Evolutionary conservation across 2,888 invertebrate genomes (phyloP).

Genomic region (Heteromurus nitidus): DNA sequence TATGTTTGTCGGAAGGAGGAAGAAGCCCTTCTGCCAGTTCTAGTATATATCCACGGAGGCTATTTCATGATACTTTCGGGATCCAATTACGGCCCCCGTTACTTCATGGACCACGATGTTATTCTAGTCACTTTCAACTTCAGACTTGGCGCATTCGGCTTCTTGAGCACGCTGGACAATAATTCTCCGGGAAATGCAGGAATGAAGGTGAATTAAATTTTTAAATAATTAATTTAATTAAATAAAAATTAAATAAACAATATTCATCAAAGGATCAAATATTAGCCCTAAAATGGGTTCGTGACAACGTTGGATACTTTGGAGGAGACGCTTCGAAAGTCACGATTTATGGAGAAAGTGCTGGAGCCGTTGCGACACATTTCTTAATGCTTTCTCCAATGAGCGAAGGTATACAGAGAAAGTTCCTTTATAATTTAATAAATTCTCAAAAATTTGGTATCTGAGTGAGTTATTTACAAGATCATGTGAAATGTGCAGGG

Average conservation of each 20-base stretch:
- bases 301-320: slow-evolving; percentile 18
- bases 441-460: too few species aligned
- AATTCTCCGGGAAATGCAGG: slow-evolving; percentile 54
- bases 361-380: slow-evolving; percentile 12
- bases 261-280: slow-evolving; percentile 33
- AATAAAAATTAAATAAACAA: too few species aligned
- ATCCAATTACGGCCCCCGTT: slow-evolving; percentile 16
- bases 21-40: slow-evolving; percentile 24
- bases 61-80: slow-evolving; percentile 35
- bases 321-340: slow-evolving; percentile 20
- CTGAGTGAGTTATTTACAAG: too few species aligned
- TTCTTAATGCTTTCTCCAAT: slow-evolving; percentile 31
- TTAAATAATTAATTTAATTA: neutral
- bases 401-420: slow-evolving; percentile 32
- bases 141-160: slow-evolving; percentile 37
- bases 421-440: too few species aligned
- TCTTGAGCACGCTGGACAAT: slow-evolving; percentile 30
- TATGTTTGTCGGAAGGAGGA: neutral
- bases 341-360: slow-evolving; percentile 24
- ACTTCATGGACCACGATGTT: slow-evolving; percentile 29
- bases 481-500: too few species aligned
- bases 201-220: too few species aligned
- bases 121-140: slow-evolving; percentile 28
- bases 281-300: slow-evolving; percentile 26
- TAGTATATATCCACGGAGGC: slow-evolving; percentile 39